phyloP scores from a whole-genome alignment of 2,888 invertebrate genomes.

The Arctia plantaginis region DNA sequence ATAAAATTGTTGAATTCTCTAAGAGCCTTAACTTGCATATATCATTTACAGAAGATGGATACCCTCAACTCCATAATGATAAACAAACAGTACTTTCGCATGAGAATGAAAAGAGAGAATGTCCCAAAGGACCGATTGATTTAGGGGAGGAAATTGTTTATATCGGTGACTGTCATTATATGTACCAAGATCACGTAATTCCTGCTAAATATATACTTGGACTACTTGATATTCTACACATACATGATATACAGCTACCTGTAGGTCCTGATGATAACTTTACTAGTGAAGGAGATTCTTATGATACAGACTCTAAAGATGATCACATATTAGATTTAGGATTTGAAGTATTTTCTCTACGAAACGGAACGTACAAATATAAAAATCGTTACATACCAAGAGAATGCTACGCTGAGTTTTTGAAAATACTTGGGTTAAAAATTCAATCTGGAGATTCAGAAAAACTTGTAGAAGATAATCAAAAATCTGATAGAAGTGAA shows the following conservation, averaged over 20 bases:
- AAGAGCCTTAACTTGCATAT: background rate
- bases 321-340: conserved; percentile 2
- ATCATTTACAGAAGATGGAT: background rate
- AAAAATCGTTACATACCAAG: conserved; percentile 1
- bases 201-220: conserved; percentile 9
- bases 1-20: conserved; percentile 4
- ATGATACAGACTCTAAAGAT: background rate
- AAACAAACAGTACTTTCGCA: background rate
- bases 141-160: conserved; percentile 15
- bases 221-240: conserved; percentile 15
- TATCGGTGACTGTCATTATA: conserved; percentile 14
- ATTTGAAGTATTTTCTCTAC: background rate
- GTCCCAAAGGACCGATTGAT: conserved; percentile 11
- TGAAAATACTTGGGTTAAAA: conserved; percentile 3
- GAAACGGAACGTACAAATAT: conserved; percentile 3
- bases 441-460: background rate
- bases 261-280: conserved; percentile 1
- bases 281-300: background rate
- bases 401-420: background rate
- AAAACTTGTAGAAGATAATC: conserved; percentile 1
- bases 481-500: background rate
- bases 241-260: conserved; percentile 3
- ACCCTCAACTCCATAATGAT: background rate
- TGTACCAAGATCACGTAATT: conserved; percentile 17
- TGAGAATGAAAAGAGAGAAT: background rate